Evolutionary conservation across 2,888 invertebrate species (phyloP), one percentile per base, ranked within the genome.

Genomic region (Andrena flavipes): DNA sequence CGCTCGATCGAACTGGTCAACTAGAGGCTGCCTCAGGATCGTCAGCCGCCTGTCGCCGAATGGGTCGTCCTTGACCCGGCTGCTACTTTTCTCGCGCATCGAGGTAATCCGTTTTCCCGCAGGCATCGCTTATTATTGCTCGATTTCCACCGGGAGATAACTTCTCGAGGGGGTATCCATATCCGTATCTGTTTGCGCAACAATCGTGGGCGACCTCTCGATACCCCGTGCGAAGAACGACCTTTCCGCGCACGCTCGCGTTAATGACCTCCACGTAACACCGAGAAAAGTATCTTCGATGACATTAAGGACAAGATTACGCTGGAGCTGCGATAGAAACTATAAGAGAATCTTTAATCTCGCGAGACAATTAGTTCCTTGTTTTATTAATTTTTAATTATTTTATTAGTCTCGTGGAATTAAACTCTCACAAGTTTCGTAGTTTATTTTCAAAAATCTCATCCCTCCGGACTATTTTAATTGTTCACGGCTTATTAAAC

Each of bases 221-320:
- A 30, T 48, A 20, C 23, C 5, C 26, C 1, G n/a, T 16, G 29
- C 10, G 8, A 2, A 20, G 23, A 30, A 60, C 26, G 60, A 59
- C 70, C 42, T 70, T 42, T 69, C 59, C 16, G 6, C 10, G 29
- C 20, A 35, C 7, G 51, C 29, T 13, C 54, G 8, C 64, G 70
- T 70, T 76, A 76, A 76, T 64, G 76, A 76, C 70, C 76, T 42
- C 63, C 13, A 13, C 2, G 3, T 4, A 10, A 30, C 16, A 2
- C 2, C 5, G 30, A 42, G 42, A 33, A 70, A 63, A 26, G 1
- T 42, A 42, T 29, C 63, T 51, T 56, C 29, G 23, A 23, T 26
- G 76, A 42, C 69, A 68, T 56, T 49, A 42, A 13, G 42, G 42
- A 13, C 42, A 13, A 13, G 42, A 13, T 10, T 13, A 42, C 10